Base-by-base conservation (phyloP, 2,888 invertebrate species). In the Hydraecia micacea region DNA sequence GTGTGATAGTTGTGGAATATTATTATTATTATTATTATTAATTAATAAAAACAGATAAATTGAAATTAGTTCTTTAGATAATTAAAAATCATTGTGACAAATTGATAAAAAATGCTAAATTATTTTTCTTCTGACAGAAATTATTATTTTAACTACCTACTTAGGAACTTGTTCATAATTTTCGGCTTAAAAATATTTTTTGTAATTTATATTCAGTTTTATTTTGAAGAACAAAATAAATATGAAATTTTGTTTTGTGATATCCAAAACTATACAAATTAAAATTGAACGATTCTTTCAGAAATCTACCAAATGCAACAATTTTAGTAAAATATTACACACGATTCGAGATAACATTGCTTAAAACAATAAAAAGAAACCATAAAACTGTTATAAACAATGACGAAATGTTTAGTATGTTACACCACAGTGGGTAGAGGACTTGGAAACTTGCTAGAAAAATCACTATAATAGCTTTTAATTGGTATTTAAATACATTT, bases 371-470 rank as follows among this genome's bases (percentile, higher is more conserved):
- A 25, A 36, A 75, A 58, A 28, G 25, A 73, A 28, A 28, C n/a
- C 25, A 39, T 36, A 62, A 60, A 46, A 63, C 6, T 13, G 0
- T 42, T 42, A 21, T 67, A 25, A 25, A 63, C 25, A 39, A 60
- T 46, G 0, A 18, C 1, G 3, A 55, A 66, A 36, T 69, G 3
- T 58, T 67, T 65, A 39, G 0, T 8, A 66, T 74, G 74, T 65
- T 83, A 82, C 74, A 75, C 80, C 75, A 73, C 74, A 86, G 77
- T 80, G 69, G 66, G 32, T 67, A 73, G 42, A 55, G 69, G 72
- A 65, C 65, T 76, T 87, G 84, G 80, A 76, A 73, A 75, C 84
- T 89, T 87, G 87, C 88, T 90, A 87, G 86, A 86, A 79, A 87
- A 85, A 78, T 69, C 82, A 85, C 74, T 82, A 85, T 83, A 83